phyloP scores from a whole-genome alignment of 2,797 vertebrate species.

The Salmo trutta region DNA sequence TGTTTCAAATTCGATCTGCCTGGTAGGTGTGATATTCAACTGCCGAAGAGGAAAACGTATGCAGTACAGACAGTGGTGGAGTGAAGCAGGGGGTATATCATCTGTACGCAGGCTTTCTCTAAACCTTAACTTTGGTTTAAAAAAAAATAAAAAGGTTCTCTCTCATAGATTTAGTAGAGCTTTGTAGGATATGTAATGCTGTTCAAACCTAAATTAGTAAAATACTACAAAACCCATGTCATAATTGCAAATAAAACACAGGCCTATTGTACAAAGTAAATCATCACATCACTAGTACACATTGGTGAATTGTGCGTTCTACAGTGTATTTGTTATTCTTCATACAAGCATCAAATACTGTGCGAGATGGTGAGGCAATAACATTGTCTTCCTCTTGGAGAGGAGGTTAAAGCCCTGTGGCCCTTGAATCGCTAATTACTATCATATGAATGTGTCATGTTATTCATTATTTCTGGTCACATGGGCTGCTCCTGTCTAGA shows the following conservation, averaged over 20 bases:
- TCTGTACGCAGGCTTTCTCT: slow-evolving; percentile 44
- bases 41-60: slow-evolving; percentile 20
- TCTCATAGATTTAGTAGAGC: not conserved
- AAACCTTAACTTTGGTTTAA: not conserved
- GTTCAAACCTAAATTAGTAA: not conserved
- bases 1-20: slow-evolving; percentile 95
- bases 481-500: slow-evolving; percentile 61
- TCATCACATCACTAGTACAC: not conserved
- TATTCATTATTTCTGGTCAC: slow-evolving; percentile 70
- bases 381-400: not conserved
- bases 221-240: not conserved
- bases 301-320: not conserved
- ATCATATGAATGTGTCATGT: slow-evolving; percentile 63
- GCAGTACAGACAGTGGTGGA: slow-evolving; percentile 61
- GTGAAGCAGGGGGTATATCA: slow-evolving; percentile 59
- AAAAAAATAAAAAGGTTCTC: no score
- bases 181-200: not conserved
- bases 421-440: slow-evolving; percentile 61
- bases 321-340: not conserved
- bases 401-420: slow-evolving; percentile 65
- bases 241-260: not conserved
- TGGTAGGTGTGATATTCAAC: slow-evolving; percentile 79
- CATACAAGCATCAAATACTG: not conserved
- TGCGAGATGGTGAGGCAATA: not conserved
- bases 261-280: not conserved